Percentiles rank a stretch among this genome's conserved stretches.
Evolutionary conservation across 1,140 invertebrate genomes (phyloP).

Genomic region (Forficula auricularia): DNA sequence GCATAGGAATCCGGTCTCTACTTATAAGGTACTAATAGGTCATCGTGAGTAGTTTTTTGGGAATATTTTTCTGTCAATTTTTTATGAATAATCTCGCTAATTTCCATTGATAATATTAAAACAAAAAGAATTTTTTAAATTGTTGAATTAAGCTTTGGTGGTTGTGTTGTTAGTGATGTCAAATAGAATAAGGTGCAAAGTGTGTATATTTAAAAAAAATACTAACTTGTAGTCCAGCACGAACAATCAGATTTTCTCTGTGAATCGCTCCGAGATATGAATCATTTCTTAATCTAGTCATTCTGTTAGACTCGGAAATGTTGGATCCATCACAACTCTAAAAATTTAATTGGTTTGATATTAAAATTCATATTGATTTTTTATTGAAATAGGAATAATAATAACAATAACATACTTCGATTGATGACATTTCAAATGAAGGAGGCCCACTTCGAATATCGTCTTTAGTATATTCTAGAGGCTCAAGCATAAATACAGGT

Average conservation of each 20-base stretch:
- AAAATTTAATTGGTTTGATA: too few species aligned
- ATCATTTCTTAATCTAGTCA: constrained; percentile 54
- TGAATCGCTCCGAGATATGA: constrained; percentile 66
- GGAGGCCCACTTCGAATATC: constrained; percentile 17
- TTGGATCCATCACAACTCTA: background rate
- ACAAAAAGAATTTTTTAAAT: too few species aligned
- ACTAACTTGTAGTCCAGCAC: constrained; percentile 52
- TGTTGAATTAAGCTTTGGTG: too few species aligned
- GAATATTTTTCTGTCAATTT: too few species aligned
- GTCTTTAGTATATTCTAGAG: constrained; percentile 34
- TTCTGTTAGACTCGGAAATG: constrained; percentile 24
- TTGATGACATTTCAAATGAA: constrained; percentile 14
- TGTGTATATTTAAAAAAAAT: too few species aligned
- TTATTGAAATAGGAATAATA: background rate
- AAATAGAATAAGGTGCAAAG: too few species aligned
- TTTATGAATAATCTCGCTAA: too few species aligned
- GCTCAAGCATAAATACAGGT: constrained; percentile 75
- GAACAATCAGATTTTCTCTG: constrained; percentile 56
- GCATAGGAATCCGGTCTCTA: too few species aligned
- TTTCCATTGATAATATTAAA: too few species aligned
- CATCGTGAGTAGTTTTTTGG: too few species aligned
- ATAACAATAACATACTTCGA: constrained; percentile 10
- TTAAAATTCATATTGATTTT: background rate
- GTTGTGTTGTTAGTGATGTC: too few species aligned
- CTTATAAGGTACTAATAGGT: too few species aligned